Base-by-base conservation (phyloP, 2,113 vertebrate genomes). In the Cyanoliseus patagonus region DNA sequence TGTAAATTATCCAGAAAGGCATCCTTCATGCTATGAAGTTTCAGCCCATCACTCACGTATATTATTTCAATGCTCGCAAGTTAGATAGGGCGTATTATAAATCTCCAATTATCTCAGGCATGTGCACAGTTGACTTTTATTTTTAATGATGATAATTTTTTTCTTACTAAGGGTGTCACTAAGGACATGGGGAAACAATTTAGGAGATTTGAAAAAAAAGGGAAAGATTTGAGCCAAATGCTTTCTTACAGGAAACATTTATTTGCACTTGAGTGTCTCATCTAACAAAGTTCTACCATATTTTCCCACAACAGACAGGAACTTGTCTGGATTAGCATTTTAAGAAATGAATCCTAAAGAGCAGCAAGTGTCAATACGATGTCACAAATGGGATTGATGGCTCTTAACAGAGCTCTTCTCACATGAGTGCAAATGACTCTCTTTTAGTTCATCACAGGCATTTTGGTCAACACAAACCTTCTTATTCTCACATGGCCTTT, bases 1-100 rank as follows among this genome's bases (percentile, higher is more conserved):
- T 15, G 90, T 93, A 95, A 96, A 93, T 97, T 95, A 97, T 82
- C 73, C 95, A 94, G 87, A 97, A 96, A 97, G 93, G 83, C 92
- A 96, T 95, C 88, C 84, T 97, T 94, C 25, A 57, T 79, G 72
- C 96, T 84, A 67, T 75, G 88, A 51, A 72, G 91, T 87, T 92
- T 86, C 79, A 88, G 85, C 39, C 93, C 75, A 86, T 95, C 90
- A 23, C 64, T 95, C 86, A 91, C 22, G 10, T 88, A 79, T 72
- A 87, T 92, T 94, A 92, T 96, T 91, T 95, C 91, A 90, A 82
- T 49, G 80, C 95, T 95, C 75, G 39, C 44, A 67, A 94, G 75
- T 67, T 63, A 80, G 66, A 69, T 68, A 91, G 51, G 78, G 41
- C 10, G 9, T 86, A 79, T 87, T 88, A 85, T 94, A 95, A 94